Evolutionary conservation across 2,888 invertebrate genomes (phyloP).

Genomic region (Morpho helenor): DNA sequence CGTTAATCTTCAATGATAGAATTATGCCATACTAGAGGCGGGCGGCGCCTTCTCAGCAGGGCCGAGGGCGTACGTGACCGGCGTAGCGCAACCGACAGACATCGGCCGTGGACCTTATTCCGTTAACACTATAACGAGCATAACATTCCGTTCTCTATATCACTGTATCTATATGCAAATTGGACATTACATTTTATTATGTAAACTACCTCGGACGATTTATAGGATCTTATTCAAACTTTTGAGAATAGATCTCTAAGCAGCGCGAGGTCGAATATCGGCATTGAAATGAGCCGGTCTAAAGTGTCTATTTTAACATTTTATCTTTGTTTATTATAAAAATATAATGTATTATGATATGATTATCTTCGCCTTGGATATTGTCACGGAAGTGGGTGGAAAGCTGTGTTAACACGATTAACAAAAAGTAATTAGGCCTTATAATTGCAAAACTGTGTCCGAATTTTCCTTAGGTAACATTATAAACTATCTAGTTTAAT

Average conservation of each 20-base stretch:
- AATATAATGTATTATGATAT: too few relatives aligned
- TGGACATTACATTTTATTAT: slow-evolving; percentile 14
- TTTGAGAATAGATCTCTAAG: slow-evolving; percentile 14
- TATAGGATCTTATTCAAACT: slow-evolving; percentile 3
- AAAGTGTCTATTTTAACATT: background rate
- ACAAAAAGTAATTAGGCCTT: too few relatives aligned
- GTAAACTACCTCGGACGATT: slow-evolving; percentile 6
- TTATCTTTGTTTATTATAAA: background rate
- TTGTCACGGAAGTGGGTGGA: background rate
- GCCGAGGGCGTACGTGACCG: slow-evolving; percentile 58
- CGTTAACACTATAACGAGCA: slow-evolving; percentile 20
- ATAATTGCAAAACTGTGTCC: too few relatives aligned
- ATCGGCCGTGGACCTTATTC: slow-evolving; percentile 45
- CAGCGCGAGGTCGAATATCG: slow-evolving; percentile 10
- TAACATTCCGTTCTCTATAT: slow-evolving; percentile 10
- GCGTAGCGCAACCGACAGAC: slow-evolving; percentile 41
- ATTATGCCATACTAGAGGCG: slow-evolving; percentile 27
- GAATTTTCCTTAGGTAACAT: too few relatives aligned
- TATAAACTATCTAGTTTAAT: too few relatives aligned
- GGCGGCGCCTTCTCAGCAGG: slow-evolving; percentile 30
- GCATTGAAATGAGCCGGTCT: slow-evolving; percentile 11
- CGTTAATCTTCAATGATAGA: too few relatives aligned
- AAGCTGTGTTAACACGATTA: background rate
- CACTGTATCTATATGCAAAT: slow-evolving; percentile 16
- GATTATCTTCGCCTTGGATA: too few relatives aligned